Evolutionary conservation across 2,797 vertebrate species (phyloP), one percentile per base, ranked within the genome.

Genomic region (Chromobotia macracanthus): DNA sequence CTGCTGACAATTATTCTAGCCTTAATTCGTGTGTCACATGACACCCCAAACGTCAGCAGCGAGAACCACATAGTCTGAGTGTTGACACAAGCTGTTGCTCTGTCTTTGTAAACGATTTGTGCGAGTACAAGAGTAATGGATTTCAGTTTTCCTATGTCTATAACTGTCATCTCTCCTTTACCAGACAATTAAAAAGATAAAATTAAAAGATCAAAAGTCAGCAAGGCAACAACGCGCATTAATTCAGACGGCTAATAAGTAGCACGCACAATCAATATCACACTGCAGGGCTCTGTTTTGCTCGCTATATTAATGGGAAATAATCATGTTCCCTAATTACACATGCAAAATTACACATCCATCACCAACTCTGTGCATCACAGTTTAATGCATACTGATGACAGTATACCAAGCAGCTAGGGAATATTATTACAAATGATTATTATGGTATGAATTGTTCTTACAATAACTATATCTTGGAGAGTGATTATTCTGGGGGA

Each of bases 121-220:
- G 46, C 65, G 70, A 80, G 83, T 76, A 74, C 79, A 64, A 70
- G 67, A 83, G 71, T 84, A 88, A 85, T 75, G 81, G 81, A 87
- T 86, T 87, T 84, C 68, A 82, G 79, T 88, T 86, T 86, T 75
- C 76, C 58, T 66, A 64, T 74, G 82, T 85, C 88, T 86, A 81
- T 87, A 86, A 83, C 86, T 87, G 81, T 88, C 86, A 86, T 69
- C 75, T 81, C 60, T 86, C 81, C 81, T 85, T 83, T 84, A 85
- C 86, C 48, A 72, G 77, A 82, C 85, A 88, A 88, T 89, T 89
- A 88, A 90, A 87, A 87, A 87, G 84, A 88, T 87, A 78, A 84
- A 88, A 87, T 81, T 81, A 81, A 87, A 85, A 88, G 86, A 86
- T 87, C 82, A 87, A 82, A 87, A 83, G 86, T 88, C 86, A 84